Evolutionary conservation across 2,113 vertebrate species (phyloP).

Genomic region (Pseudonaja textilis): DNA sequence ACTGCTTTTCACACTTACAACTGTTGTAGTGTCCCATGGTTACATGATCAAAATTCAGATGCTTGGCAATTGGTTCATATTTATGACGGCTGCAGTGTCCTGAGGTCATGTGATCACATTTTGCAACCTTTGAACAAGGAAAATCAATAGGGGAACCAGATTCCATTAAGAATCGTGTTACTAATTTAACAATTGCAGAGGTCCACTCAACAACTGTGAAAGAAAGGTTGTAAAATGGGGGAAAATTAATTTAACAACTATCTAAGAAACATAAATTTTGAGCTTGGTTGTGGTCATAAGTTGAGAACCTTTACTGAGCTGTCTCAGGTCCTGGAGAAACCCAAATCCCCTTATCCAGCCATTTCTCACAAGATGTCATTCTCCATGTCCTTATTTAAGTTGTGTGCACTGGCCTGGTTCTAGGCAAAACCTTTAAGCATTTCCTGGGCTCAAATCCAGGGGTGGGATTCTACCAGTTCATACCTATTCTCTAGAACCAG

Average conservation of each 20-base stretch:
- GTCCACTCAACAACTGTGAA: neutral
- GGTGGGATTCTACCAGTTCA: too few relatives aligned
- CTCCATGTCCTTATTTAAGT: neutral
- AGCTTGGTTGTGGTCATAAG: neutral
- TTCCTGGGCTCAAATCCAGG: neutral
- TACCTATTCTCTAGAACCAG: too few relatives aligned
- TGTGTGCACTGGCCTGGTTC: neutral
- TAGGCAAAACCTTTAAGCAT: neutral
- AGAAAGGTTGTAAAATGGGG: neutral
- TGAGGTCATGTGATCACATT: neutral
- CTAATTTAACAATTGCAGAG: neutral
- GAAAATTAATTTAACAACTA: neutral
- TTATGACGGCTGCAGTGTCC: neutral
- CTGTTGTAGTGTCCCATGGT: neutral
- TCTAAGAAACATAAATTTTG: neutral
- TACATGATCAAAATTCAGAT: neutral
- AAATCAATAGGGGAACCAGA: neutral
- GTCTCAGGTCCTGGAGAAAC: neutral
- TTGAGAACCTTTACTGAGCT: neutral
- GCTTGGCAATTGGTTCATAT: neutral
- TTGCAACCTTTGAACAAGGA: neutral
- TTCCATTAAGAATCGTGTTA: neutral
- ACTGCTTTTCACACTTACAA: neutral
- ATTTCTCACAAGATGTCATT: neutral
- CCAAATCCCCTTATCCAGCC: neutral